These are phyloP conservation scores for Nannospalax galili DNA, from an alignment of 2,113 vertebrate genomes.

Conservation along the genomic window DNA sequence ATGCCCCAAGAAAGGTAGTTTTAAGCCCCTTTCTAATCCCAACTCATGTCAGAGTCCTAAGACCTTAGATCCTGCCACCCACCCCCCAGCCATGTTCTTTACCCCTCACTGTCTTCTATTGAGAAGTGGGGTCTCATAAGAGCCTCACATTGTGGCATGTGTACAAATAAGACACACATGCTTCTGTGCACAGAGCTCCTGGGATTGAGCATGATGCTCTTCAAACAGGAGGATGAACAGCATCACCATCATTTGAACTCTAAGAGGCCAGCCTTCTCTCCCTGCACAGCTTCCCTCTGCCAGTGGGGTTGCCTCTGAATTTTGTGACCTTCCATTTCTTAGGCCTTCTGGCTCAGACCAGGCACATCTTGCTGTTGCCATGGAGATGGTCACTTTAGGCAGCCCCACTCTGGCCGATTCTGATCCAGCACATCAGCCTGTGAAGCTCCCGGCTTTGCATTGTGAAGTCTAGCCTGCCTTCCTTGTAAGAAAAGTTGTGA, in stretches of 20 bases:
- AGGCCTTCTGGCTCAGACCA: not conserved
- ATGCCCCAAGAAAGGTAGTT: not conserved
- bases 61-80: not conserved
- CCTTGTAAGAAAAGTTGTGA: not conserved
- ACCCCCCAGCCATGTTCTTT: not conserved
- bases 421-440: not conserved
- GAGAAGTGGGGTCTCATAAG: not conserved
- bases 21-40: not conserved
- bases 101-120: not conserved
- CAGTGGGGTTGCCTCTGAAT: not conserved
- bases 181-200: not conserved
- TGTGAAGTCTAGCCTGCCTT: not conserved
- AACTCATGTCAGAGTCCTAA: not conserved
- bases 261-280: not conserved
- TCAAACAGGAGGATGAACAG: accelerated
- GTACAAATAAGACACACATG: not conserved
- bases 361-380: not conserved
- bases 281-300: not conserved
- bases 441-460: not conserved
- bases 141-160: not conserved
- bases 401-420: not conserved
- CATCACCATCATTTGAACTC: not conserved
- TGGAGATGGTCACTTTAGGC: slow-evolving; percentile 23
- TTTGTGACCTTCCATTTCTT: not conserved
- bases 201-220: not conserved